Base-by-base conservation (phyloP, 2,797 vertebrate genomes). In the Pterois miles region DNA sequence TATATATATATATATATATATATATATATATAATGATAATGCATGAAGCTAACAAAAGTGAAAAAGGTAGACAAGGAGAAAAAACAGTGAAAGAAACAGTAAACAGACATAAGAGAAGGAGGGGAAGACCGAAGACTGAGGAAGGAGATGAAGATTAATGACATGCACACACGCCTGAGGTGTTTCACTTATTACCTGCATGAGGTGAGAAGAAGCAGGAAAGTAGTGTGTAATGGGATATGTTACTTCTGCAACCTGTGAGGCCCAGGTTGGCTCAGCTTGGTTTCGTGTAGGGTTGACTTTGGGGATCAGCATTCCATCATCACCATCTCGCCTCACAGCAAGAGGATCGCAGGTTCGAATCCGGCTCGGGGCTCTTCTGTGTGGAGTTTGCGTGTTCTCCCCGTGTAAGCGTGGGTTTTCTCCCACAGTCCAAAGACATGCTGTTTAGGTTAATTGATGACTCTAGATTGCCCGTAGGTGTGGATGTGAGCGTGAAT, bases 111-210 rank as follows among this genome's bases (percentile, higher is more conserved):
- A 50, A n/a, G 4, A 63, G 23, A 27, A 9, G 25, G 22, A 63
- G 3, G 34, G 3, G 36, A 54, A 25, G 29, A 38, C 58, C 23
- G 36, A 54, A 25, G 29, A 38, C 58, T 38, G 34, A 25, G 34
- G 14, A 29, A 25, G 59, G 40, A 43, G 33, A 40, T 34, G 13
- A 5, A 36, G 71, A 57, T 65, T 25, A 68, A 59, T 71, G 34
- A 52, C 38, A 29, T 36, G 53, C 27, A 40, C 29, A 38, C 20
- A 22, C 10, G 48, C 38, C 9, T 1, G 25, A 67, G 33, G 57
- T 20, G 54, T 34, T 70, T 58, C 29, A 71, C 69, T 40, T 69
- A 29, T 80, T 53, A 76, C 59, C 52, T 78, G 31, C 38, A 16
- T 52, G 71, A 78, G 76, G 64, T 23, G 33, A 38, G 50, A 52